Evolutionary conservation across 2,113 vertebrate species (phyloP).

Genomic region (Oreochromis tanganicae): DNA sequence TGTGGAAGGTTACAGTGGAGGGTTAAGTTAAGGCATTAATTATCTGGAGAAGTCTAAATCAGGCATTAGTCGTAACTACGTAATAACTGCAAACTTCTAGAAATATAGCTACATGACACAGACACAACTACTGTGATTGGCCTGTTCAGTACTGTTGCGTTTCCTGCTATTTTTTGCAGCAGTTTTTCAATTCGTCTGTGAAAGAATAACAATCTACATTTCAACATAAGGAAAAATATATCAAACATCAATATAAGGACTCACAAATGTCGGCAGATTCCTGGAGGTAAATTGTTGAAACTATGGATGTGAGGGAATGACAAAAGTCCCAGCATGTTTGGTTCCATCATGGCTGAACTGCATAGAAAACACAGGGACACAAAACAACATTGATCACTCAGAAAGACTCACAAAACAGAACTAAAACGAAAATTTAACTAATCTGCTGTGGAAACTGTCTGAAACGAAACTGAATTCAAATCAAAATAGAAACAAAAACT

Average conservation of each 20-base stretch:
- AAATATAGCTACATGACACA: not conserved
- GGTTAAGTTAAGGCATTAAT: not conserved
- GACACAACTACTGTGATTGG: not conserved
- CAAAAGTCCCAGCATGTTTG: not conserved
- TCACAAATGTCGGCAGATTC: not conserved
- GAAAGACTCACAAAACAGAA: not conserved
- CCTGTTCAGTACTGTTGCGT: not conserved
- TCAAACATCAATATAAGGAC: not conserved
- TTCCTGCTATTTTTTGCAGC: not conserved
- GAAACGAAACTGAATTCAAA: not conserved
- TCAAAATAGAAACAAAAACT: not conserved
- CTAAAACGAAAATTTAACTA: not conserved
- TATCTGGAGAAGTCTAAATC: not conserved
- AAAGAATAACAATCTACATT: not conserved
- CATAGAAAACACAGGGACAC: not conserved
- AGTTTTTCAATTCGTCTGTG: not conserved
- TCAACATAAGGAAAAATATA: not conserved
- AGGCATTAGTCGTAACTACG: not conserved
- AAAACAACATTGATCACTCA: not conserved
- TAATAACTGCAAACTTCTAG: not conserved
- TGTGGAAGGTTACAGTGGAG: not conserved
- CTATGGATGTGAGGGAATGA: not conserved
- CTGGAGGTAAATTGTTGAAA: not conserved
- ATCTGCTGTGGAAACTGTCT: not conserved
- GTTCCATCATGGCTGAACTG: not conserved